These are phyloP conservation scores for Crepidodera aurea DNA, from an alignment of 2,888 invertebrate genomes.

Conservation along the genomic window DNA sequence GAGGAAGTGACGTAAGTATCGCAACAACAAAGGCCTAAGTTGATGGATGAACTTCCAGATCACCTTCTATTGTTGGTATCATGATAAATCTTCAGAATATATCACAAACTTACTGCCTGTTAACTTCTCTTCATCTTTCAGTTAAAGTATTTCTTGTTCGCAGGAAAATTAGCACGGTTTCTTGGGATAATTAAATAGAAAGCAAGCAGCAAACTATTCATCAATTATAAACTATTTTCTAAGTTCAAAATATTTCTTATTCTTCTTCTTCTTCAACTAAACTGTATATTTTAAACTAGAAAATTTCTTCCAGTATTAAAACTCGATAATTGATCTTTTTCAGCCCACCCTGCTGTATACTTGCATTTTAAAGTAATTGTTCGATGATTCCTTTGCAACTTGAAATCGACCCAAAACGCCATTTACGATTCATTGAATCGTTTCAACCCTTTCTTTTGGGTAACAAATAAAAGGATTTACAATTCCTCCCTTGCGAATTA, in stretches of 20 bases:
- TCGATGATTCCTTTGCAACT: slow-evolving; percentile 31
- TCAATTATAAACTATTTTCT: no score
- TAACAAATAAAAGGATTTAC: slow-evolving; percentile 53
- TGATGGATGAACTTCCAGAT: slow-evolving; percentile 43
- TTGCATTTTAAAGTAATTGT: slow-evolving; percentile 27
- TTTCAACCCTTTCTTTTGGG: slow-evolving; percentile 52
- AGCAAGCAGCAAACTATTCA: no score
- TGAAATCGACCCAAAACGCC: slow-evolving; percentile 36
- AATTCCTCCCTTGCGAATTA: slow-evolving; percentile 54
- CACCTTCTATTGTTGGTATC: slow-evolving; percentile 43
- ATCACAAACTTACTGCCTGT: slow-evolving; percentile 21
- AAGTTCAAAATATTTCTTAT: no score
- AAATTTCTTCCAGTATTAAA: no score
- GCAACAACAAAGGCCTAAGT: slow-evolving; percentile 43
- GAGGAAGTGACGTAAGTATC: slow-evolving; percentile 49
- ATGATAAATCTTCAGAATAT: slow-evolving; percentile 42
- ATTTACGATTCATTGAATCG: slow-evolving; percentile 55
- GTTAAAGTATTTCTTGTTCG: background rate
- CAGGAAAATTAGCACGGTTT: background rate
- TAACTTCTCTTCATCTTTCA: background rate
- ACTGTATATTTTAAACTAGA: no score
- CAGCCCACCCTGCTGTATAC: no score
- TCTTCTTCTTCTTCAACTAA: no score
- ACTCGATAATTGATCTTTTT: no score
- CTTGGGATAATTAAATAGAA: background rate